Base-by-base conservation (phyloP, 2,888 invertebrate genomes). In the Anagyrus pseudococci region DNA sequence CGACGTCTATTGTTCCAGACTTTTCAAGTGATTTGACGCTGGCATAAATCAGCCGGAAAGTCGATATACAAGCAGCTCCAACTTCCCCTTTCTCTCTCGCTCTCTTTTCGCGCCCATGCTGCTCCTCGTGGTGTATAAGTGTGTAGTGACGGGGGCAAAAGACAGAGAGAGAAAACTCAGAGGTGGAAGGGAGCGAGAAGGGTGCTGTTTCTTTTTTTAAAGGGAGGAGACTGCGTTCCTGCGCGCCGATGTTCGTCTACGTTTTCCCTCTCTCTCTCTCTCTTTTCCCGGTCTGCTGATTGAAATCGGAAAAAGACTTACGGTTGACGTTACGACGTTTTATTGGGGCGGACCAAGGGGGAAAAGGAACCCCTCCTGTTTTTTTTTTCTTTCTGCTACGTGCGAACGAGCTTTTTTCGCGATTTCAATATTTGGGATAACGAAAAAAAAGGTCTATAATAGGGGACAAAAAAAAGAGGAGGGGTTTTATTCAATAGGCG, bases 21-120 rank as follows among this genome's bases (percentile, higher is more conserved):
- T 63, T 63, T 62, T 58, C 62, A 48, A 63, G 63, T 66, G 62
- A 66, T 63, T 66, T 66, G 63, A 60, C 66, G 54, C 60, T 58
- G 57, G 66, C 60, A 63, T 66, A 62, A 66, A 66, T 66, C 66
- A 63, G 49, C 57, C 57, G 57, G 60, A 49, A 60, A 63, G 59
- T 66, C 66, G 62, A 63, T 66, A 61, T 55, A 55, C 55, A 48
- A n/a, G n/a, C n/a, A n/a, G n/a, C n/a, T n/a, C n/a, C n/a, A n/a
- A n/a, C n/a, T n/a, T n/a, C n/a, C n/a, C n/a, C n/a, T n/a, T n/a
- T n/a, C n/a, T n/a, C n/a, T n/a, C n/a, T n/a, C n/a, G n/a, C n/a
- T n/a, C n/a, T n/a, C n/a, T n/a, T n/a, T n/a, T n/a, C n/a, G n/a
- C n/a, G n/a, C n/a, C n/a, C n/a, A n/a, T n/a, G n/a, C n/a, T n/a